Conservation (phyloP, 1,140 invertebrate species). For the Camponotus floridanus region DNA sequence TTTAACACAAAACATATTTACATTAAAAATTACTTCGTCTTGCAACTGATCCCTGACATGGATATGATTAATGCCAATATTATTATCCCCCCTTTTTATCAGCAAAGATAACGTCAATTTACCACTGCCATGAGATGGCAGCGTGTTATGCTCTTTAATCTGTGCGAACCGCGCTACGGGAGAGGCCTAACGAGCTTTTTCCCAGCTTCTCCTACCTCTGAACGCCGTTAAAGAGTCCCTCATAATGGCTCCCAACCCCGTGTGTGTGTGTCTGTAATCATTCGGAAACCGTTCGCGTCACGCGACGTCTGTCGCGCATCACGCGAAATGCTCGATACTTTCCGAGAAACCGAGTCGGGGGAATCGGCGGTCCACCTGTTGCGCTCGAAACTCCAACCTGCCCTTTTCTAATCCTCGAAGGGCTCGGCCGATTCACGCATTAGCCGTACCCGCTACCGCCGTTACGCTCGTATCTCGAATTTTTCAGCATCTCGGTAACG, state of each 20-base stretch:
- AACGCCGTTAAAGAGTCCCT: slow-evolving; percentile 15
- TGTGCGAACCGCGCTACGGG: neutral
- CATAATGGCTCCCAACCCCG: neutral
- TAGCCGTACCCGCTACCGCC: slow-evolving; percentile 67
- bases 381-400: slow-evolving; percentile 40
- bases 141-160: slow-evolving; percentile 26
- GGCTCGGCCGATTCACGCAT: slow-evolving; percentile 61
- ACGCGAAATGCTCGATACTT: slow-evolving; percentile 46
- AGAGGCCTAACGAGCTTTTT: slow-evolving; percentile 47
- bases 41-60: neutral
- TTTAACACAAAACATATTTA: too few relatives aligned
- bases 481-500: slow-evolving; percentile 68
- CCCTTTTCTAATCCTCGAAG: slow-evolving; percentile 65
- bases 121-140: neutral
- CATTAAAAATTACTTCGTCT: too few relatives aligned
- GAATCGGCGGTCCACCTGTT: slow-evolving; percentile 46
- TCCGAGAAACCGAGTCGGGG: slow-evolving; percentile 30
- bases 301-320: slow-evolving; percentile 23
- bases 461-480: slow-evolving; percentile 68
- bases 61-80: neutral
- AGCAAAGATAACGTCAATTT: neutral
- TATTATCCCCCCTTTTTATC: neutral
- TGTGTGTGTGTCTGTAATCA: slow-evolving; percentile 30
- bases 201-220: neutral
- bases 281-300: slow-evolving; percentile 10